Base-by-base conservation (phyloP, 2,113 vertebrate species). In the Ancistrus triradiatus region DNA sequence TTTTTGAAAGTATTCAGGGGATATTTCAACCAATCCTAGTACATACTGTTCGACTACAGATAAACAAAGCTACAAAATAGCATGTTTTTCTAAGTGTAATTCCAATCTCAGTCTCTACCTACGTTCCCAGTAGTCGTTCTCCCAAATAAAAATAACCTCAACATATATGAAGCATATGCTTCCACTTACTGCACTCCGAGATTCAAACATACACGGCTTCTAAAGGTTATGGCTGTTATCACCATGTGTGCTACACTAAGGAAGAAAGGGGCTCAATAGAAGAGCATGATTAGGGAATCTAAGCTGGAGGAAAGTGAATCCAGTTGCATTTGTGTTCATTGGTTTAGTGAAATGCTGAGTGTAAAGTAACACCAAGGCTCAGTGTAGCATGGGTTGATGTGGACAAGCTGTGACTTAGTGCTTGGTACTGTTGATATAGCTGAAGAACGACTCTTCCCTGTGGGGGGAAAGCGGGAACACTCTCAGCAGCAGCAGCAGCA, bases 351-450 rank as follows among this genome's bases (percentile, higher is more conserved):
- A 33, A 57, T 48, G 10, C 46, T 51, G 48, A 21, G 28, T 19
- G 11, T 68, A 59, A 61, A 47, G 58, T 25, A 72, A 58, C 25
- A 52, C 27, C 33, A 33, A 25, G 47, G 51, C 27, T 52, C 19
- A 24, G 49, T 22, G 28, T 37, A 17, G 40, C 33, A 38, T 37
- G 53, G 28, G 57, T 70, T 59, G 11, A 10, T 63, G 67, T 57
- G 72, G 62, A 69, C 58, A 63, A 72, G 49, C 62, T 70, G 43
- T 55, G 62, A 68, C 71, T 52, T 51, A 14, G 46, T 57, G 59
- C 63, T 64, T 57, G 61, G 59, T 53, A 48, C 40, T 66, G 64
- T 52, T 55, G 63, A 22, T 63, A 38, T 40, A 53, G 55, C 74
- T 70, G 47, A 63, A 63, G 53, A 69, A 52, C 21, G 50, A 66